Conservation (phyloP, 2,888 invertebrate genomes). For the Lycaena phlaeas region DNA sequence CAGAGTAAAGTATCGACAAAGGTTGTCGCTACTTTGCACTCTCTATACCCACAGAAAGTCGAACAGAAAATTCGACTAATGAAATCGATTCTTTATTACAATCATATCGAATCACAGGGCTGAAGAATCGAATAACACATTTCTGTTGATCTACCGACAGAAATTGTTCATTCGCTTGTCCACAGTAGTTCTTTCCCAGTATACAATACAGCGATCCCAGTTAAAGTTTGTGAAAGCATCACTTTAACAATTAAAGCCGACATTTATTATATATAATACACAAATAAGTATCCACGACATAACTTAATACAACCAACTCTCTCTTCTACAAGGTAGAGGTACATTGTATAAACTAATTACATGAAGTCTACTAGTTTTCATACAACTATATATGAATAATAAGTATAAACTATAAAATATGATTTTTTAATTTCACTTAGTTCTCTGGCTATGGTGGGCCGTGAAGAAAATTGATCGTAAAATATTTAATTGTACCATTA, state of each 20-base stretch:
- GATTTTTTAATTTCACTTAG: constrained; percentile 1
- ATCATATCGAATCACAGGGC: too few species aligned
- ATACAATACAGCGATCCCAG: constrained; percentile 12
- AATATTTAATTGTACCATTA: constrained; percentile 8
- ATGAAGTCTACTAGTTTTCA: constrained; percentile 9
- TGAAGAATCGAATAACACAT: too few species aligned
- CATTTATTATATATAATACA: constrained; percentile 26
- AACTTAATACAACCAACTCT: constrained; percentile 26
- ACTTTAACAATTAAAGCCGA: constrained; percentile 61
- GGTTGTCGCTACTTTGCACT: too few species aligned
- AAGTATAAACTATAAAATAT: constrained; percentile 11
- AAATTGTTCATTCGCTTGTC: too few species aligned
- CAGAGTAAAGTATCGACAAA: too few species aligned
- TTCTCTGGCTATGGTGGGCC: constrained; percentile 1
- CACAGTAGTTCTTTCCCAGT: too few species aligned
- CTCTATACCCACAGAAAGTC: not conserved
- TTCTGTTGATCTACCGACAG: too few species aligned
- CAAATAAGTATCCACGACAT: constrained; percentile 10
- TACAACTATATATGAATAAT: constrained; percentile 1
- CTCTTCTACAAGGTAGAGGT: constrained; percentile 45
- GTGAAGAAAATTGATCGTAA: constrained; percentile 10
- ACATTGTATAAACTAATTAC: constrained; percentile 43
- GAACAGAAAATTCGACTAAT: not conserved
- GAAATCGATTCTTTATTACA: too few species aligned
- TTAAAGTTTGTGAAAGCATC: constrained; percentile 39